Percentiles rank a stretch among this genome's conserved stretches.
Conservation (phyloP, 1,140 invertebrate species). For the Lepidotrigona ventralis region DNA sequence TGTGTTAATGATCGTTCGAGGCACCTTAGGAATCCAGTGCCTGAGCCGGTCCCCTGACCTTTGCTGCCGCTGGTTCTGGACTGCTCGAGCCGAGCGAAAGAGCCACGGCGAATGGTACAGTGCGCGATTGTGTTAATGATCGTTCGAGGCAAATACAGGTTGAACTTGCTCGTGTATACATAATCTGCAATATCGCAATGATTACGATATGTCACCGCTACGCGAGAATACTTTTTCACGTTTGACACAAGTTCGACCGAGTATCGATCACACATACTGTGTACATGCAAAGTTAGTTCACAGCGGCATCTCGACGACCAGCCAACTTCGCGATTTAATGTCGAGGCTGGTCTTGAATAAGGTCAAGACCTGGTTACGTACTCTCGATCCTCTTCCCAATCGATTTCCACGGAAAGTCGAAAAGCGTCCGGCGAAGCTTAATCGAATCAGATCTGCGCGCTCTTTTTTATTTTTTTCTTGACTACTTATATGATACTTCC, state of each 20-base stretch:
- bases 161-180: no score
- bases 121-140: neutral
- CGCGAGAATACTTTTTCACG: neutral
- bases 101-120: slow-evolving; percentile 30
- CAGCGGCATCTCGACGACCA: slow-evolving; percentile 13
- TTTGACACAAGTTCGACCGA: neutral
- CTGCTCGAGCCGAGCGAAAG: slow-evolving; percentile 30
- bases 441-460: neutral
- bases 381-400: slow-evolving; percentile 46
- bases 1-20: neutral
- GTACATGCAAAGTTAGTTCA: slow-evolving; percentile 21
- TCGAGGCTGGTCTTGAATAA: slow-evolving; percentile 48
- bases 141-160: slow-evolving; percentile 16
- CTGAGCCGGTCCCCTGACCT: slow-evolving; percentile 70
- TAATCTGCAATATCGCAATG: neutral
- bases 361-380: slow-evolving; percentile 54
- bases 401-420: slow-evolving; percentile 27
- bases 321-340: slow-evolving; percentile 40
- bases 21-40: slow-evolving; percentile 69
- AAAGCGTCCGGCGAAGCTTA: neutral
- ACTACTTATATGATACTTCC: neutral
- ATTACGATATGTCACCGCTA: neutral
- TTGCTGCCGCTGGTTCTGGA: slow-evolving; percentile 57
- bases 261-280: slow-evolving; percentile 11
- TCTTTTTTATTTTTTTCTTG: neutral